Percentiles rank a stretch among this genome's conserved stretches.
phyloP scores from a whole-genome alignment of 2,113 vertebrate genomes.

The Zosterops lateralis region DNA sequence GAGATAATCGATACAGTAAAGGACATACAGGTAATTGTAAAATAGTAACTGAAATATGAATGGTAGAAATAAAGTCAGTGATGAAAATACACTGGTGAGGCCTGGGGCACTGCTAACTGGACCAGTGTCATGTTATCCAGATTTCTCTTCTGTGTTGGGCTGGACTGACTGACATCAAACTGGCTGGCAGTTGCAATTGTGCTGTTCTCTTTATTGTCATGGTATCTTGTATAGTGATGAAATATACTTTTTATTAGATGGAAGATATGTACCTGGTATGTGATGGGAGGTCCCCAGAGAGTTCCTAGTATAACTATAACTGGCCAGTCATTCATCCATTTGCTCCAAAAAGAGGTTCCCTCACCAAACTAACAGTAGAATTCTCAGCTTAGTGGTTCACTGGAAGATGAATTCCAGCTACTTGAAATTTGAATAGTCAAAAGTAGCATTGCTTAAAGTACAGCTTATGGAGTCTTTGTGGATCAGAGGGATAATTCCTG shows the following conservation, averaged over 20 bases:
- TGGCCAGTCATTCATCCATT: neutral
- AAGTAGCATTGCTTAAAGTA: neutral
- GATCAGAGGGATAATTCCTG: neutral
- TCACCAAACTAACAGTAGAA: constrained; percentile 1
- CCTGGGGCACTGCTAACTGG: neutral
- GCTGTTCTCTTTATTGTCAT: neutral
- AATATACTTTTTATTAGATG: neutral
- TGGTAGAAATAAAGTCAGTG: neutral
- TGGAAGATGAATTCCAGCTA: neutral
- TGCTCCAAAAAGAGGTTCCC: constrained; percentile 22
- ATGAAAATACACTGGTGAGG: neutral
- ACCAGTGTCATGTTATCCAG: neutral
- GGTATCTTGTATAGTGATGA: neutral
- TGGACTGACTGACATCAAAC: neutral
- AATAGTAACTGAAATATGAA: neutral
- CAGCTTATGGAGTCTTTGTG: neutral
- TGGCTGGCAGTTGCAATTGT: neutral
- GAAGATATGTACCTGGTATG: neutral
- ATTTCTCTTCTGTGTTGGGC: neutral
- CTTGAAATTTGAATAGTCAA: neutral
- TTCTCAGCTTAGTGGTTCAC: neutral
- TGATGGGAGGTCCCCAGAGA: neutral
- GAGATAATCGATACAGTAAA: neutral
- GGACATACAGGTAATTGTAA: neutral
- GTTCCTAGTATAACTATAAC: neutral